phyloP scores from a whole-genome alignment of 2,113 vertebrate genomes.

The Scomber colias region DNA sequence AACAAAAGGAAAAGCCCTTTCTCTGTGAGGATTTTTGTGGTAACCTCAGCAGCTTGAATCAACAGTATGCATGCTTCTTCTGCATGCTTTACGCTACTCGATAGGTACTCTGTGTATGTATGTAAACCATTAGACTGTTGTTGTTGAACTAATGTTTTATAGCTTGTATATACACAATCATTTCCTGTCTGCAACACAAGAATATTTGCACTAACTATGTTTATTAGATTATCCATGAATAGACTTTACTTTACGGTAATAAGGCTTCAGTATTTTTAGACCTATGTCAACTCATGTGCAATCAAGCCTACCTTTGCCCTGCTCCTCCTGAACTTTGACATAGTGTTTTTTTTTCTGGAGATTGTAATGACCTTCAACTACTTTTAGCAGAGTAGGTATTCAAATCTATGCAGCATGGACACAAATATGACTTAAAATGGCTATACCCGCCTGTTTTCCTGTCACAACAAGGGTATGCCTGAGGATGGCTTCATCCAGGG shows the following conservation, averaged over 20 bases:
- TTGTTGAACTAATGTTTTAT: constrained; percentile 49
- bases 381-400: constrained; percentile 52
- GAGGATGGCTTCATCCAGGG: constrained; percentile 70
- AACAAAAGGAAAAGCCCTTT: constrained; percentile 70
- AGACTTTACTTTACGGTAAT: constrained; percentile 25
- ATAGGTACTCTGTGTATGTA: constrained; percentile 55
- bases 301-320: not conserved
- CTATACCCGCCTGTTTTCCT: constrained; percentile 68
- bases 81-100: constrained; percentile 47
- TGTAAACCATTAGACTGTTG: constrained; percentile 65
- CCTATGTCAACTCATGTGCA: constrained; percentile 9
- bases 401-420: constrained; percentile 59
- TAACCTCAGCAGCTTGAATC: constrained; percentile 50
- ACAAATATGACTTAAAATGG: constrained; percentile 56
- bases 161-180: constrained; percentile 53
- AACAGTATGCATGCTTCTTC: constrained; percentile 18
- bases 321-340: constrained; percentile 20
- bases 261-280: constrained; percentile 3
- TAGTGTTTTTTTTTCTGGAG: constrained; percentile 38
- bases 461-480: constrained; percentile 63
- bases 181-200: constrained; percentile 19
- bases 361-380: constrained; percentile 72
- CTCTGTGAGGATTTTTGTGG: constrained; percentile 36
- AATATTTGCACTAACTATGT: constrained; percentile 29
- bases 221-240: constrained; percentile 68